Evolutionary conservation across 2,113 vertebrate species (phyloP).

Genomic region (Dromiciops gliroides): DNA sequence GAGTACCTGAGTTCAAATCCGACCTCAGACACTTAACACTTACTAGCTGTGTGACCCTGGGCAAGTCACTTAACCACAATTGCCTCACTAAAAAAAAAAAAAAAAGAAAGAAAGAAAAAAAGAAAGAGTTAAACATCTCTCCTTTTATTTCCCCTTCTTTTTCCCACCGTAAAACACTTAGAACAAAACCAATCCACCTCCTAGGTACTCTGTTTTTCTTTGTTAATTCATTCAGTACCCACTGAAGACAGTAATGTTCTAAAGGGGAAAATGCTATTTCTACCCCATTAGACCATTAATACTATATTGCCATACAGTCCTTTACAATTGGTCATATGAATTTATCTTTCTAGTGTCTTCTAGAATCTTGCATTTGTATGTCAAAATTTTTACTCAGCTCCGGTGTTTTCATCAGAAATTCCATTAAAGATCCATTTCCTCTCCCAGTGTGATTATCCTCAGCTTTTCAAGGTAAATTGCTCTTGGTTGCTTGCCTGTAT

Average conservation of each 20-base stretch:
- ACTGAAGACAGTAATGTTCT: neutral
- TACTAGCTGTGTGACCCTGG: no score
- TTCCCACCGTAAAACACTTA: neutral
- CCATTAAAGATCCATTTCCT: neutral
- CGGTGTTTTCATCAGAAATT: neutral
- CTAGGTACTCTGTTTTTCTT: neutral
- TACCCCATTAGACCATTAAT: neutral
- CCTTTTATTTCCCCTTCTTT: neutral
- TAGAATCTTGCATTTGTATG: neutral
- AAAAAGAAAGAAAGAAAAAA: no score
- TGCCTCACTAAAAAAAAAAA: no score
- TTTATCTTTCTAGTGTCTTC: neutral
- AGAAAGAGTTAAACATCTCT: neutral
- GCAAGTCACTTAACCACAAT: no score
- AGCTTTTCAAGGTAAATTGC: neutral
- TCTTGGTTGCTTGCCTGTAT: neutral
- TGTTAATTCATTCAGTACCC: neutral
- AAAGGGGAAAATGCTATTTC: neutral
- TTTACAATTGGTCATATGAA: neutral
- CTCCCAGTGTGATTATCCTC: neutral
- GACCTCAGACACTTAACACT: no score
- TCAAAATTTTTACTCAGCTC: neutral
- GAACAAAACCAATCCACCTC: neutral
- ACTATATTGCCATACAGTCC: neutral
- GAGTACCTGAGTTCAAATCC: no score